Evolutionary conservation across 2,113 vertebrate species (phyloP), one percentile per base, ranked within the genome.

Genomic region (Cottus gobio): DNA sequence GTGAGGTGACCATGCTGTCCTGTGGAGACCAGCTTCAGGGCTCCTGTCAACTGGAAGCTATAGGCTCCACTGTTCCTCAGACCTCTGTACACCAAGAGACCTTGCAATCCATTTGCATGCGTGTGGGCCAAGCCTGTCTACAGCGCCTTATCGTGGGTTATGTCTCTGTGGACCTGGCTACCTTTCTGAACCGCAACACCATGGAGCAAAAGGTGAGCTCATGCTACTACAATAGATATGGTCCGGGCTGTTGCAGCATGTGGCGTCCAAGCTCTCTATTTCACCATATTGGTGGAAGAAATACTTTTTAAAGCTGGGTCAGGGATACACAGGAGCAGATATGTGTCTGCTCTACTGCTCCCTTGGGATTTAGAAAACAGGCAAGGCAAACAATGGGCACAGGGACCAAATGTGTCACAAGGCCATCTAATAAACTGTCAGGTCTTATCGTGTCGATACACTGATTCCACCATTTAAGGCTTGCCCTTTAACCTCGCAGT

Each of bases 1-100:
- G 96, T 64, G 84, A 94, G 75, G 87, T 97, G 75, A 87, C 82
- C 0, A 80, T 97, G 75, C 71, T 97, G 72, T 95, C 96, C 0
- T 96, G 94, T 28, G 97, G 97, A 39, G 96, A 97, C 80, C 96
- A 97, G 86, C 93, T 97, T 62, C 96, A 95, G 0, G 89, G 95
- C 0, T 91, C 95, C 0, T 93, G 94, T 73, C 92, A 94, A 26
- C 86, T 97, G 83, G 85, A 93, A 20, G 92, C 91, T 15, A 85
- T 95, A 0, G 96, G 96, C 22, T 95, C 88, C 68, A 93, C 93
- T 42, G 46, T 98, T 65, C 96, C 96, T 1, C 97, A 98, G 75
- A 83, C 90, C 16, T 97, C 96, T 0, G 92, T 99, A 54, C 83
- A 95, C 34, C 94, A 96, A 5, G 90, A 91, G 15, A 76, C 92